phyloP scores from a whole-genome alignment of 2,888 invertebrate genomes.

The Macaria notata region DNA sequence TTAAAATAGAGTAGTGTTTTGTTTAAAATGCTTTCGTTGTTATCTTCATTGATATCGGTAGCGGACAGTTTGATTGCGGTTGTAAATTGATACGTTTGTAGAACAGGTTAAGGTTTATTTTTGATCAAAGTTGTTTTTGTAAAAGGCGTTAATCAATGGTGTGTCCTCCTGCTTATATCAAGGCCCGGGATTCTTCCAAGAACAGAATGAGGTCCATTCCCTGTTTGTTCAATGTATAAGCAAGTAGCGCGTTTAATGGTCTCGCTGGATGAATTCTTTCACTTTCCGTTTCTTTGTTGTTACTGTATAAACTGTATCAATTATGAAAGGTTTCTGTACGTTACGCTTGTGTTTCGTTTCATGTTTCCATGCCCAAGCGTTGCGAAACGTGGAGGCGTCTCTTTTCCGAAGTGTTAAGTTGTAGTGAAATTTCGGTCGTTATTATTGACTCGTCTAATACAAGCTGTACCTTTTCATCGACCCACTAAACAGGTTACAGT shows the following conservation, averaged over 20 bases:
- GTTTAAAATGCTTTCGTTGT: constrained; percentile 42
- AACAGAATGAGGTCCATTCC: constrained; percentile 53
- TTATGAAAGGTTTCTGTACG: constrained; percentile 15
- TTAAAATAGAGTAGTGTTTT: constrained; percentile 47
- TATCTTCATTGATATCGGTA: constrained; percentile 57
- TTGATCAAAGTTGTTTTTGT: constrained; percentile 34
- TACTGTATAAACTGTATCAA: constrained; percentile 51
- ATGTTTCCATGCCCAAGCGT: constrained; percentile 8
- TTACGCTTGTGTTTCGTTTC: constrained; percentile 14
- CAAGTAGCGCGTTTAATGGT: constrained; percentile 61
- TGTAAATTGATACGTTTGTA: constrained; percentile 40
- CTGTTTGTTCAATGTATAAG: constrained; percentile 69
- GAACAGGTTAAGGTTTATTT: constrained; percentile 40
- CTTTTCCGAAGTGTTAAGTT: constrained; percentile 45
- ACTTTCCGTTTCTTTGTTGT: constrained; percentile 68
- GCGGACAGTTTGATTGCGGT: constrained; percentile 28
- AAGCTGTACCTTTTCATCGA: constrained; percentile 54
- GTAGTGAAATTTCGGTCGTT: constrained; percentile 63
- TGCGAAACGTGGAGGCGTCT: constrained; percentile 24
- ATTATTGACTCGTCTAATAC: constrained; percentile 59
- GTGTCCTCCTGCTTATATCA: constrained; percentile 62
- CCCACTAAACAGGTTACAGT: constrained; percentile 68
- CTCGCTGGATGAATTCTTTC: constrained; percentile 59
- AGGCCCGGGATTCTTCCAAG: constrained; percentile 66
- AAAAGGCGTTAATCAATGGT: constrained; percentile 71